Conservation (phyloP, 2,888 invertebrate genomes). For the Hydroisotoma schaefferi region DNA sequence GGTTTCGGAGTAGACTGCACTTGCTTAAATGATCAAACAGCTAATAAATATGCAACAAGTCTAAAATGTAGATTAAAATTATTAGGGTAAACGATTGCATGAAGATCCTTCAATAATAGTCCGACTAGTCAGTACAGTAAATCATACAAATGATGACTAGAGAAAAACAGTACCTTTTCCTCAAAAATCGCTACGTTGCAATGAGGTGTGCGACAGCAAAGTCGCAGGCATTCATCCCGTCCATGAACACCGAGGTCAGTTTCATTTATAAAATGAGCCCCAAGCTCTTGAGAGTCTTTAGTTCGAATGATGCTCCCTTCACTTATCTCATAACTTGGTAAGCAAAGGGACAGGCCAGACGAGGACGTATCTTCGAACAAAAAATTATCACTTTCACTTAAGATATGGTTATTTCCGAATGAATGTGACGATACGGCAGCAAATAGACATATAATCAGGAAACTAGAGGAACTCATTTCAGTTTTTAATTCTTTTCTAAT, state of each 20-base stretch:
- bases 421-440: background rate
- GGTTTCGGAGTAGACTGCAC: no score
- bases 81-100: no score
- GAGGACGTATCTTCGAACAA: background rate
- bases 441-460: no score
- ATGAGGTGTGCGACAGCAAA: constrained; percentile 79
- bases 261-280: constrained; percentile 82
- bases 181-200: constrained; percentile 92
- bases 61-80: no score
- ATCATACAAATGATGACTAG: no score
- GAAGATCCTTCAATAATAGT: no score
- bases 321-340: constrained; percentile 77
- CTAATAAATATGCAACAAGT: no score
- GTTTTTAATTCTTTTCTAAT: no score
- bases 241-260: constrained; percentile 67
- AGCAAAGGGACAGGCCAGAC: constrained; percentile 56
- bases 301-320: constrained; percentile 86
- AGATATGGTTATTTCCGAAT: background rate
- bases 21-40: no score
- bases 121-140: no score
- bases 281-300: constrained; percentile 81
- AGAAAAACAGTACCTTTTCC: constrained; percentile 87
- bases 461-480: no score
- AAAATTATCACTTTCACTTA: background rate
- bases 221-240: constrained; percentile 74